Evolutionary conservation across 2,888 invertebrate species (phyloP), one percentile per base, ranked within the genome.

Genomic region (Sarcophaga variegata): DNA sequence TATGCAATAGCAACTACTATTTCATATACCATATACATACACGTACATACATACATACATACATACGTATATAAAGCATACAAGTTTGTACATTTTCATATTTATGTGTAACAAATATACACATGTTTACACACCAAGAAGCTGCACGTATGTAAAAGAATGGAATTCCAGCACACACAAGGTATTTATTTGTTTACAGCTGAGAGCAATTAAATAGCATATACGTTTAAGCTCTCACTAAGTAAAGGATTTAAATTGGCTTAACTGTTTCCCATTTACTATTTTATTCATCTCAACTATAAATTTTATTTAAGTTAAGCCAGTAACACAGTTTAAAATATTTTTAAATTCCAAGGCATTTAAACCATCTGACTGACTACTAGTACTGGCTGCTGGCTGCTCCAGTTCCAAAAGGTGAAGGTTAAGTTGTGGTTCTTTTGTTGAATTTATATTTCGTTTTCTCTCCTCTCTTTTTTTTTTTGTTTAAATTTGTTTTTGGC

Each of bases 331-430:
- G 66, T 66, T 49, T 12, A 66, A 77, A 66, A 47, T 0, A 8
- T 75, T 49, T 60, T 70, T 67, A 71, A 80, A 67, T 74, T 72
- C 67, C 83, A 78, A 81, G 75, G 78, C 60, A 54, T 37, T n/a
- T 70, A 12, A 62, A 76, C 70, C 49, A 76, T 75, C 59, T 79
- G 79, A 75, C 62, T 67, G 22, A 22, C 71, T 59, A 12, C 12
- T 49, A 8, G 4, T 54, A 12, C 54, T 12, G 3, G 70, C 49
- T 67, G n/a, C 49, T 77, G 64, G 17, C 14, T 54, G 54, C 17
- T 54, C 54, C 54, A 54, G 17, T 54, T 62, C 59, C n/a, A 76
- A 71, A 71, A 80, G 81, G 78, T 84, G 87, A 84, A 87, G 87
- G 87, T 79, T 84, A 76, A 59, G 72, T 63, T 81, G 71, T 63